Evolutionary conservation across 2,113 vertebrate species (phyloP), one percentile per base, ranked within the genome.

Genomic region (Microcebus tavaratra): DNA sequence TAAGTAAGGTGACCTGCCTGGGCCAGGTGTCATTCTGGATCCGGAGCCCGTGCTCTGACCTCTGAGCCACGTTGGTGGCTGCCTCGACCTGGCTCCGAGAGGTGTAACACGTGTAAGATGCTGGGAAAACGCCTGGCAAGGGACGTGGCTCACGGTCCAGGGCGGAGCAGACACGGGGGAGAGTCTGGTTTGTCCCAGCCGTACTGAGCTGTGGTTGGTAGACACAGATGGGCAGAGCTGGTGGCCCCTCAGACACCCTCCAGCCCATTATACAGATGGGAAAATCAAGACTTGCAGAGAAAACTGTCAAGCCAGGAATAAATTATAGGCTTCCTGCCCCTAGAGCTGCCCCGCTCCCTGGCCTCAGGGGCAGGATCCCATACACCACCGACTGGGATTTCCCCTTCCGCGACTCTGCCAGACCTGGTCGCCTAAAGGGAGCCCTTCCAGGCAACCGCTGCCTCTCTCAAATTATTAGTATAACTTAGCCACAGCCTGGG

Each of bases 211-310:
- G 6, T 25, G 3, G 12, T 14, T 88, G 31, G 72, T 50, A 4
- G 42, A n/a, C 25, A 93, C 21, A 82, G 42, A n/a, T n/a, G 48
- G 8, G 39, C 50, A 65, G 53, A 79, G 72, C 42, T 25, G 34
- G 21, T 61, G 13, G 23, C 34, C 45, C 11, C 25, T 83, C 53
- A 31, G 81, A 80, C 70, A 57, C n/a, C 87, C 21, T 79, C n/a
- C 80, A 76, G 21, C 18, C 29, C 88, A 53, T 79, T n/a, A 63
- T 48, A 23, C 55, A 88, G 93, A 90, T 73, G 65, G 45, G 29
- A 80, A 96, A 68, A 88, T 96, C 42, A 84, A 81, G 80, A 50
- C 50, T 45, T 45, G 50, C 50, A 73, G 42, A 73, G 82, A 79
- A 70, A 79, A 63, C 68, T 67, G 27, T 17, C 65, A 81, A 39